Base-by-base conservation (phyloP, 2,113 vertebrate species). In the Corythornis vintsioides region DNA sequence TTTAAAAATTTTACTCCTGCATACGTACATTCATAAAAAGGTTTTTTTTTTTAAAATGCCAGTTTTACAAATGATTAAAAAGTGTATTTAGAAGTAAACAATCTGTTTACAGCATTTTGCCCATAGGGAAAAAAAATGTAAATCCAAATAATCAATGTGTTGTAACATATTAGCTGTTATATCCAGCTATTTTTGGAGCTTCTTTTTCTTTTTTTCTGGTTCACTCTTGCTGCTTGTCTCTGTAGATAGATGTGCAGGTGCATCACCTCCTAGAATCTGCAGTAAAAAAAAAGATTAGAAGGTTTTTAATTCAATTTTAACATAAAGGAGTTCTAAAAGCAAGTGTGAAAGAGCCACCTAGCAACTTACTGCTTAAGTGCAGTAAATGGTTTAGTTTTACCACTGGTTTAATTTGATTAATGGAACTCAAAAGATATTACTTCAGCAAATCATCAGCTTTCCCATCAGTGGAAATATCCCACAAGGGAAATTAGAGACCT, bases 201-300 rank as follows among this genome's bases (percentile, higher is more conserved):
- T 99, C 73, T 95, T 97, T 93, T 98, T 99, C 97, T 99, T 99
- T 57, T 96, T 94, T 55, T 96, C 96, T 24, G 98, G 98, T 96
- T 98, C 98, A 0, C 74, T 74, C 26, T 97, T 97, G 47, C 40
- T 65, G 78, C 55, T 97, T 24, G 11, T 22, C 24, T 93, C 80
- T 45, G 92, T 29, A 50, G 90, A n/a, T 3, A 45, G n/a, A 56
- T 59, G 76, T 42, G 42, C 38, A 57, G 96, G 59, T 40, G 90
- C 92, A 63, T 97, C 98, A 55, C 97, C 96, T 90, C 97, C 98
- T 43, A 96, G 89, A 72, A 99, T 98, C 99, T 99, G 74, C 63
- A 94, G 94, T 20, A 95, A 76, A 64, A 79, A 79, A 33, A 74
- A 66, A 47, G 14, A 92, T 18, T 7, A 64, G 24, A 86, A 82